Evolutionary conservation across 2,113 vertebrate genomes (phyloP).

Genomic region (Chaenocephalus aceratus): DNA sequence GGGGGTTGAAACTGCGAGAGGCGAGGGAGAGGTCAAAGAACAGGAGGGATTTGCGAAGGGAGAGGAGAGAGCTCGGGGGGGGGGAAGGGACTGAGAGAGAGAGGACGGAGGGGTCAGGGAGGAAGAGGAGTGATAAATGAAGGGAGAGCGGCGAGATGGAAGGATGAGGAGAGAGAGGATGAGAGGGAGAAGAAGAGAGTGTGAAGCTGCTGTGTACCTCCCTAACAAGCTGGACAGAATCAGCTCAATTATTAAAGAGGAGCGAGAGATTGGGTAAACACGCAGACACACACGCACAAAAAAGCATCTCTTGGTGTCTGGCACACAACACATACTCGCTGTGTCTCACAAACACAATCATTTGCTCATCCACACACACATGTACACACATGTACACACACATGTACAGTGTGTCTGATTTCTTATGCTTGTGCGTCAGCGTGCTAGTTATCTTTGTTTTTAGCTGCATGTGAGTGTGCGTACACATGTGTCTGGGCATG

Average conservation of each 20-base stretch:
- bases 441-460: slow-evolving; percentile 41
- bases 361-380: slow-evolving; percentile 51
- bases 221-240: slow-evolving; percentile 85
- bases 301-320: slow-evolving; percentile 62
- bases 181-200: slow-evolving; percentile 69
- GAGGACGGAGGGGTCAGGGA: slow-evolving; percentile 60
- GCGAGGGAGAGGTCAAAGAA: slow-evolving; percentile 78
- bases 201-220: slow-evolving; percentile 80
- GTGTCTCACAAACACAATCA: slow-evolving; percentile 32
- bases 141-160: slow-evolving; percentile 53
- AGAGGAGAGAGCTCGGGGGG: slow-evolving; percentile 41
- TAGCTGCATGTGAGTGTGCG: slow-evolving; percentile 19
- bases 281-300: slow-evolving; percentile 56
- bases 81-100: slow-evolving; percentile 49
- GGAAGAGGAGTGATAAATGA: slow-evolving; percentile 72
- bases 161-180: slow-evolving; percentile 57
- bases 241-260: slow-evolving; percentile 84
- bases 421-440: slow-evolving; percentile 17
- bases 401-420: slow-evolving; percentile 40
- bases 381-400: slow-evolving; percentile 45
- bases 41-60: slow-evolving; percentile 71
- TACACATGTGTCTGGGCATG: slow-evolving; percentile 56
- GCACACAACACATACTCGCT: slow-evolving; percentile 31
- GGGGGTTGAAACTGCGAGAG: slow-evolving; percentile 54
- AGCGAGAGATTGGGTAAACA: slow-evolving; percentile 80